These are phyloP conservation scores for Phyllostomus hastatus DNA, from an alignment of 2,113 vertebrate genomes.

Conservation along the genomic window DNA sequence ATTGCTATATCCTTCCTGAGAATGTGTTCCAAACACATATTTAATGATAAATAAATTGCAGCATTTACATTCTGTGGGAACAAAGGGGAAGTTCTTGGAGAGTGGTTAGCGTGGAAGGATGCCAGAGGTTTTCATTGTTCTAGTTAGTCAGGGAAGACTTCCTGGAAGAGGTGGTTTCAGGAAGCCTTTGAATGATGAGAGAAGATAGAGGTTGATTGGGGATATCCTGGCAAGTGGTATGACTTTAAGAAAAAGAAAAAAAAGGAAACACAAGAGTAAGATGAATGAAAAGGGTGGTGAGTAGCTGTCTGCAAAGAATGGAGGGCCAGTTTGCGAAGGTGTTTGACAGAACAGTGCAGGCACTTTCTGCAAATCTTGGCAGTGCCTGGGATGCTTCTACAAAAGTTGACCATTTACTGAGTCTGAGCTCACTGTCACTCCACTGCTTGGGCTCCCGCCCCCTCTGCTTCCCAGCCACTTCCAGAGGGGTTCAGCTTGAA, in stretches of 20 bases:
- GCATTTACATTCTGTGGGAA: conserved; percentile 18
- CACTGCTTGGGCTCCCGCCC: too few relatives aligned
- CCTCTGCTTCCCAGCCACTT: neutral
- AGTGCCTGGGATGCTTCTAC: neutral
- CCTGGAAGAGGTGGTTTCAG: conserved; percentile 31
- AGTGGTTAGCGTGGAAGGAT: neutral
- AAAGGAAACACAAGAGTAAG: neutral
- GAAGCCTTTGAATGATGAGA: neutral
- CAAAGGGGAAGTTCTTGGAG: conserved; percentile 3
- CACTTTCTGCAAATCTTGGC: neutral
- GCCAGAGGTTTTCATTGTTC: neutral
- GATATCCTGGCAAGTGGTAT: neutral
- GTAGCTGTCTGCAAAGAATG: neutral
- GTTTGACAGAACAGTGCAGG: neutral
- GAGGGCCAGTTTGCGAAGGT: neutral
- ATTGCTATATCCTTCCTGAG: neutral
- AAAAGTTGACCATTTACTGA: neutral
- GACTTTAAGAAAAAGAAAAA: neutral
- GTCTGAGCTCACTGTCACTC: neutral
- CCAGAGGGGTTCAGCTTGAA: neutral
- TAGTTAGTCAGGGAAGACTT: conserved; percentile 18
- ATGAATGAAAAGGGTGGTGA: neutral
- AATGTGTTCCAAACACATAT: neutral
- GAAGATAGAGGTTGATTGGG: neutral
- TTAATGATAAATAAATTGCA: neutral